Evolutionary conservation across 2,797 vertebrate species (phyloP).

Genomic region (Kryptolebias ocellatus): DNA sequence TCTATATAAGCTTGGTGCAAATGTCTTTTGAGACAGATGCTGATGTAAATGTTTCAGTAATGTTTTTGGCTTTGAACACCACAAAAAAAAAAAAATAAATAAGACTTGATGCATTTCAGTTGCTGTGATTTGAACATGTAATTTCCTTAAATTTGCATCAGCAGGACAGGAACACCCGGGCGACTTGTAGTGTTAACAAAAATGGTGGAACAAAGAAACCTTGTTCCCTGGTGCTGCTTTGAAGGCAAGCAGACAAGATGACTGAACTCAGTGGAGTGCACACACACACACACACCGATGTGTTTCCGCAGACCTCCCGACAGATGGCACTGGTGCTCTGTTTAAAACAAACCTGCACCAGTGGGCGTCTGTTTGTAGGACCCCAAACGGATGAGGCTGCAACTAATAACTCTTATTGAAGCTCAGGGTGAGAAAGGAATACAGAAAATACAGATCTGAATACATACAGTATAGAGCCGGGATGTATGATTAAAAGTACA

Average conservation of each 20-base stretch:
- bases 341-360: conserved; percentile 9
- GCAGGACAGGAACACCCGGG: background rate
- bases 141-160: too few species aligned
- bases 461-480: too few species aligned
- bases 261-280: background rate
- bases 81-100: too few species aligned
- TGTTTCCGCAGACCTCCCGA: conserved; percentile 34
- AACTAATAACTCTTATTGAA: too few species aligned
- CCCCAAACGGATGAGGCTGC: conserved; percentile 2
- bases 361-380: background rate
- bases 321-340: conserved; percentile 60
- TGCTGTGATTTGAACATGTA: too few species aligned
- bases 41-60: background rate
- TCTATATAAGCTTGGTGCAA: too few species aligned
- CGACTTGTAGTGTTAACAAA: background rate
- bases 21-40: background rate
- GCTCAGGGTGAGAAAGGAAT: too few species aligned
- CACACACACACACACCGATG: background rate
- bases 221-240: background rate
- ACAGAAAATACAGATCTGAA: too few species aligned
- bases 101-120: too few species aligned
- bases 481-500: too few species aligned
- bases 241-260: conserved; percentile 17
- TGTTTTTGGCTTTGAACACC: background rate
- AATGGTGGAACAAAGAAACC: conserved; percentile 11